Evolutionary conservation across 2,888 invertebrate genomes (phyloP), one percentile per base, ranked within the genome.

Genomic region (Hedychridium roseum): DNA sequence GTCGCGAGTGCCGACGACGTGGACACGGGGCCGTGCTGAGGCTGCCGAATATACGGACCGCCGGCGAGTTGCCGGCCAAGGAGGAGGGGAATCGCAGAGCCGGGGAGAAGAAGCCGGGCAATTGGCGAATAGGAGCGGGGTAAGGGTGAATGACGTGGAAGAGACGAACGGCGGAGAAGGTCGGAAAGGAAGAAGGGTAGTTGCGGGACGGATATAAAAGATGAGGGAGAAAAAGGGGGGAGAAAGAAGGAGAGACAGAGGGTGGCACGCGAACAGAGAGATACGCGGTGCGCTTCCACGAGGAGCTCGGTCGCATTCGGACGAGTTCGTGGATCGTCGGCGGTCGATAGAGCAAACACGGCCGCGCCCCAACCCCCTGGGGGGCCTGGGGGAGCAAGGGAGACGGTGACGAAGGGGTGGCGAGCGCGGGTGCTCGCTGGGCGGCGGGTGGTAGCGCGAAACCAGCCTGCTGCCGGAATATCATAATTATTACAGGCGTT

Each of bases 261-360:
- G 42, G 50, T 41, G 58, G 51, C 60, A 64, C 63, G 60, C 61
- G 64, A 61, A 61, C 56, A 43, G 47, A 44, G 50, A 64, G 50
- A 59, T 54, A 62, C 50, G 55, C 56, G 55, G 52, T 59, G 59
- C 59, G 57, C 57, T 61, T 60, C 53, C 46, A 48, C 50, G 63
- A 44, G 46, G 44, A 41, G 57, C 50, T 76, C 74, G 76, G 74
- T 48, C 52, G 54, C 41, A 58, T 55, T 76, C 78, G 78, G 70
- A 57, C 50, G 58, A 58, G 62, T 68, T 76, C 78, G 78, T 69
- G 71, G 57, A 69, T 67, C 61, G 72, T 77, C 78, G 78, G 75
- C 76, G 78, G 78, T 78, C 78, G 78, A 78, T 78, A 78, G 78
- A 78, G 78, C 78, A 78, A 78, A 78, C 74, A 77, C 78, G 77